Evolutionary conservation across 2,888 invertebrate genomes (phyloP), one percentile per base, ranked within the genome.

Genomic region (Axea sp.): DNA sequence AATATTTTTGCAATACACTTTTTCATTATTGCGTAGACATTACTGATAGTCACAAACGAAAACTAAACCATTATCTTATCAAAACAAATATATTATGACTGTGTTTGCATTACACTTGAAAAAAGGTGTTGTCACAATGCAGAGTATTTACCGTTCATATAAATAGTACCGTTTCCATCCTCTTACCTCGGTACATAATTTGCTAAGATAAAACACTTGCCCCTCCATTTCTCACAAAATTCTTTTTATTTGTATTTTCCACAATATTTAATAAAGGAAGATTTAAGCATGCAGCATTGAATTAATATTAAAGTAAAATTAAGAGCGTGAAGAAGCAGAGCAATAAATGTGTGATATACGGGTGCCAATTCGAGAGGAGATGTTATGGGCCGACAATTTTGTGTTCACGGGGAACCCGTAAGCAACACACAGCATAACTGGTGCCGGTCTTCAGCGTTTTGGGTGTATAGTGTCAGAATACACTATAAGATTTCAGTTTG

Each of bases 401-500:
- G 57, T 51, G 65, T 65, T 65, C 65, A 72, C 43, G 57, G 64
- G 47, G 45, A 19, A 45, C 35, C 60, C 51, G 28, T n/a, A n/a
- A n/a, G n/a, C n/a, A n/a, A n/a, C n/a, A n/a, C n/a, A n/a, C n/a
- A n/a, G 57, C 47, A 73, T 62, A 60, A 73, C 62, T 35, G 60
- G 59, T 41, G 15, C 19, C 24, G n/a, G n/a, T n/a, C n/a, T n/a
- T n/a, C n/a, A 41, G 14, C 33, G 28, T 51, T 51, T 73, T 30
- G 35, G 59, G 68, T 14, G 60, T 19, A 51, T 19, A 43, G 37
- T 57, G 67, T 73, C 68, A 64, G 68, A 73, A 68, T 64, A 57
- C 62, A 39, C 64, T 68, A 49, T 45, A 59, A 68, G 68, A 73
- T 59, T 73, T 59, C 22, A 51, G 57, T 45, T 67, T 51, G 45